phyloP scores from a whole-genome alignment of 2,797 vertebrate genomes.

The Aselliscus stoliczkanus region DNA sequence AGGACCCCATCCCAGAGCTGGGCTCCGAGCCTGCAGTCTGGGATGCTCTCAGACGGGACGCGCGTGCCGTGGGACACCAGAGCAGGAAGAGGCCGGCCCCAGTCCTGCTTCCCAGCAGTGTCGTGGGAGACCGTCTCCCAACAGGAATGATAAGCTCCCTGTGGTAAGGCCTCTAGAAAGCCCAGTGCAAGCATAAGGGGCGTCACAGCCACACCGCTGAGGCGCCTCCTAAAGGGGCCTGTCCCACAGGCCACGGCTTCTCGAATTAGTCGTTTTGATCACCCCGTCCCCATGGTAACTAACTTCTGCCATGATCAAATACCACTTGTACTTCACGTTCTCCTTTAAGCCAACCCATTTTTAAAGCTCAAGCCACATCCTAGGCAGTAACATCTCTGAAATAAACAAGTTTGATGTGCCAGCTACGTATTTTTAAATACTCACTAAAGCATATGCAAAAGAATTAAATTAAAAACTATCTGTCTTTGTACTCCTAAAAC shows the following conservation, averaged over 20 bases:
- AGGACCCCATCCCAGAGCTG: neutral
- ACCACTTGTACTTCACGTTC: neutral
- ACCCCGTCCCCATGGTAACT: neutral
- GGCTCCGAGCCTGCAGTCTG: neutral
- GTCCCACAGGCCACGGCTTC: neutral
- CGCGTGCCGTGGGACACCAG: rapidly evolving
- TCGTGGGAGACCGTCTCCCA: neutral
- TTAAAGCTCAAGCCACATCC: neutral
- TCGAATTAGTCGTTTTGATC: neutral
- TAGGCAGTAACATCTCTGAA: neutral
- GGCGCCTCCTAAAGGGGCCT: neutral
- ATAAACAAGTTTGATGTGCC: neutral
- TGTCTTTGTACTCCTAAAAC: neutral
- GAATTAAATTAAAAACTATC: neutral
- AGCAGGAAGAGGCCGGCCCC: neutral
- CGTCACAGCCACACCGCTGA: neutral
- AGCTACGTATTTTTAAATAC: neutral
- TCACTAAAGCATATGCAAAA: neutral
- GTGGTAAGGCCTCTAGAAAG: neutral
- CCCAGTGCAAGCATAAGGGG: neutral
- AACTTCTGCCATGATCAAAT: neutral
- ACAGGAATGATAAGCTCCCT: neutral
- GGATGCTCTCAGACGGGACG: neutral
- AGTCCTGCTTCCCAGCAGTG: neutral
- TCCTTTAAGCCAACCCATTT: neutral